These are phyloP conservation scores for Brassicogethes aeneus DNA, from an alignment of 2,888 invertebrate species.

Conservation along the genomic window DNA sequence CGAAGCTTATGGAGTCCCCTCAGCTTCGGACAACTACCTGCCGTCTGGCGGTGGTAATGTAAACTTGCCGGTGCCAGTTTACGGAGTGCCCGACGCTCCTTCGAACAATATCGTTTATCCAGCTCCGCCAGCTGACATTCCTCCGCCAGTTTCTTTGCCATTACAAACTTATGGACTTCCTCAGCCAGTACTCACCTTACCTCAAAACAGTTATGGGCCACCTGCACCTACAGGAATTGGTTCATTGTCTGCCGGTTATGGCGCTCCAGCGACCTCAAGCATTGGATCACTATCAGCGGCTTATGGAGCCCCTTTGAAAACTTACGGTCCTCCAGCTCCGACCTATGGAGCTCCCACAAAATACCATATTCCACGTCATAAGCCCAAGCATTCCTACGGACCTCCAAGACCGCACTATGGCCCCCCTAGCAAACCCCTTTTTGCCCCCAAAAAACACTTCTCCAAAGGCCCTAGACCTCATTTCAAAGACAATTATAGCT, in stretches of 20 bases:
- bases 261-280: constrained; percentile 1
- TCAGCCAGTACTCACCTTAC: constrained; percentile 11
- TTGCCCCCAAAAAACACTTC: constrained; percentile 33
- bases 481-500: constrained; percentile 18
- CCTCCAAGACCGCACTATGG: constrained; percentile 34
- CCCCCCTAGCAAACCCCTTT: constrained; percentile 28
- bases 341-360: constrained; percentile 28
- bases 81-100: constrained; percentile 48
- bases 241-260: constrained; percentile 3
- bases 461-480: constrained; percentile 33
- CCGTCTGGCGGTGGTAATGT: constrained; percentile 36
- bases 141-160: constrained; percentile 31
- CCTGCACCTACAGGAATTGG: constrained; percentile 6
- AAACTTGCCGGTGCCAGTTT: constrained; percentile 49
- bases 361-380: constrained; percentile 34
- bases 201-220: constrained; percentile 11
- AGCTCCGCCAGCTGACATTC: constrained; percentile 42
- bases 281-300: neutral
- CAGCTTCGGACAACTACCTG: constrained; percentile 40
- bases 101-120: constrained; percentile 39
- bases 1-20: constrained; percentile 46
- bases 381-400: constrained; percentile 39
- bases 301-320: constrained; percentile 18
- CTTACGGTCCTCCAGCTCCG: constrained; percentile 11
- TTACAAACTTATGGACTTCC: constrained; percentile 27